Evolutionary conservation across 2,888 invertebrate genomes (phyloP).

Genomic region (Drosophila nigritarsus): DNA sequence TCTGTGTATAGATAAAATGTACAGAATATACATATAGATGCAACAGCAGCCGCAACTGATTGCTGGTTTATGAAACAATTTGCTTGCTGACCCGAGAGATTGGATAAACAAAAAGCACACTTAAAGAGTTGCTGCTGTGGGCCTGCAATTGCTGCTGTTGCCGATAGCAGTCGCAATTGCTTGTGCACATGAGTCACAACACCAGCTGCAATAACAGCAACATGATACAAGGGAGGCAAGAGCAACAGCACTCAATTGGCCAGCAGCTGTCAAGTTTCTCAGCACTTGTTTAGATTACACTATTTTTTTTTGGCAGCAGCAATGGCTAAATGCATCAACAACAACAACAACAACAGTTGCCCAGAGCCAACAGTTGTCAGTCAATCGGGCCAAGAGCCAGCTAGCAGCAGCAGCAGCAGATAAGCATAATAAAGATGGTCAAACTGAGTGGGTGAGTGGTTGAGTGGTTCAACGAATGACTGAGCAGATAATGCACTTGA

Average conservation of each 20-base stretch:
- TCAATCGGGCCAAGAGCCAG: conserved; percentile 15
- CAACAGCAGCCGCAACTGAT: conserved; percentile 19
- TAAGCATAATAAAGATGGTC: conserved; percentile 22
- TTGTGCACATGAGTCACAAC: background rate
- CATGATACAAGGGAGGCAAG: background rate
- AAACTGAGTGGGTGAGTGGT: conserved; percentile 14
- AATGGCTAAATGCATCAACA: conserved; percentile 19
- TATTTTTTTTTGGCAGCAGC: conserved; percentile 12
- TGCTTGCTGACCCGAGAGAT: conserved; percentile 25
- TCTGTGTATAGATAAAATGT: conserved; percentile 12
- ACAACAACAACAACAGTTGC: conserved; percentile 11
- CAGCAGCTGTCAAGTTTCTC: conserved; percentile 45
- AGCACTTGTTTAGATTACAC: conserved; percentile 43
- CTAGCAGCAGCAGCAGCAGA: background rate
- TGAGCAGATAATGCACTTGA: conserved; percentile 37
- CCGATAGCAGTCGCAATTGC: conserved; percentile 12
- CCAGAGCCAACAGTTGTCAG: conserved; percentile 34
- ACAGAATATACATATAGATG: background rate
- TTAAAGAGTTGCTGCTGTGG: conserved; percentile 12
- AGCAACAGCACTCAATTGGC: conserved; percentile 33
- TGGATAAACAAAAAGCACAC: conserved; percentile 12
- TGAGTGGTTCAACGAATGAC: conserved; percentile 11
- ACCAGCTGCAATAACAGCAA: conserved; percentile 21
- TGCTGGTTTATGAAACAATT: conserved; percentile 37
- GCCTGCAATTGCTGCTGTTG: conserved; percentile 1